Base-by-base conservation (phyloP, 2,797 vertebrate genomes). In the Myotis vivesi region DNA sequence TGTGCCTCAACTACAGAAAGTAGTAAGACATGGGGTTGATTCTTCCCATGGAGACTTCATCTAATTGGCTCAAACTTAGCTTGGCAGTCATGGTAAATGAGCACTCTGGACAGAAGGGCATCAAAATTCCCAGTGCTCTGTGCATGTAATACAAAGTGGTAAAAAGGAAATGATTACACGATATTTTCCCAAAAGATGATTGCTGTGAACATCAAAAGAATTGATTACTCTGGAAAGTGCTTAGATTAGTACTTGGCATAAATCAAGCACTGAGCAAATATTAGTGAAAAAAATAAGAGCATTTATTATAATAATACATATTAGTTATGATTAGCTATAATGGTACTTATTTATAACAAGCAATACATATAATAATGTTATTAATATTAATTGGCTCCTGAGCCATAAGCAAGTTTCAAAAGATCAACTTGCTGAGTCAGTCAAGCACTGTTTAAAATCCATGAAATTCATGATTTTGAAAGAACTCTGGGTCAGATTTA, bases 211-310 rank as follows among this genome's bases (percentile, higher is more conserved):
- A 83, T 75, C 38, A 41, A 84, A 92, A 57, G 57, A 55, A 19
- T 46, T 94, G 64, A 82, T 93, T 82, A 81, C 59, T 71, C 77
- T 17, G n/a, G 17, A 93, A 94, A 94, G 44, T 87, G n/a, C 33
- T 92, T 71, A 66, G 30, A 86, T 75, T 17, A 76, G 8, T 68
- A 66, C 30, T 89, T 86, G n/a, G 6, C 36, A 88, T 55, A 62
- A 53, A 94, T 44, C 12, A 80, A 55, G 3, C 4, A 71, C 36
- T 71, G 81, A 87, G 71, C 3, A 94, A 81, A 69, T 44, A 81
- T 15, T 68, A 66, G 57, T n/a, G 20, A 94, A 93, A 86, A 87
- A 19, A 91, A 53, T 76, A 89, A 76, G 92, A 89, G 59, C 13
- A 59, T 36, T 80, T 33, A 71, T 5, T 91, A 25, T 88, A 76